Percentiles rank a stretch among this genome's conserved stretches.
Conservation (phyloP, 2,113 vertebrate genomes). For the Prunella fulvescens region DNA sequence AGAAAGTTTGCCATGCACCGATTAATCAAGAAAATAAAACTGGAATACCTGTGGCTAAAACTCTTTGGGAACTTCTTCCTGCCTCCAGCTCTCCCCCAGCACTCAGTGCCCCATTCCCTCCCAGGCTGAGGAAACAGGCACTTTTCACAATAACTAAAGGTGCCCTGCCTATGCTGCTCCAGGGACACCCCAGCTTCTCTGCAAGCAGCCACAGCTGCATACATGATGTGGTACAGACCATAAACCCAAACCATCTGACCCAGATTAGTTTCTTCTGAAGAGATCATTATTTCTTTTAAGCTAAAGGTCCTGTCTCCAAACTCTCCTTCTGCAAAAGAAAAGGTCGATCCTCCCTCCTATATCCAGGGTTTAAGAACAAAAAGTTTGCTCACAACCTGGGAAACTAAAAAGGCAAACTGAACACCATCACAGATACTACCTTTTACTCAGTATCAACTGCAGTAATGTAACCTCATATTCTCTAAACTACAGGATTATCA, state of each 20-base stretch:
- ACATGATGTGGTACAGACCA: rapidly evolving
- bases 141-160: background rate
- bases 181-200: background rate
- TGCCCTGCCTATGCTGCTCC: background rate
- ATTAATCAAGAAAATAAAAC: background rate
- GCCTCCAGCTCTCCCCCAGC: background rate
- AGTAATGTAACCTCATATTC: background rate
- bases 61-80: background rate
- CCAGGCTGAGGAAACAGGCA: background rate
- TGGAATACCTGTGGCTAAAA: background rate
- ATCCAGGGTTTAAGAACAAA: background rate
- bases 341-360: background rate
- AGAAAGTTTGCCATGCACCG: background rate
- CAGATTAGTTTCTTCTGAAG: background rate
- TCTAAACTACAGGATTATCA: background rate
- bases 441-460: background rate
- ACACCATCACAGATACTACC: background rate
- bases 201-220: background rate
- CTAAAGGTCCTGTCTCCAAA: background rate
- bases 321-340: background rate
- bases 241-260: background rate
- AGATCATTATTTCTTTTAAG: background rate
- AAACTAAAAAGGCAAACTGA: background rate
- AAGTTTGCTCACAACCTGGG: background rate
- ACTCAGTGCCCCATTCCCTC: rapidly evolving